Evolutionary conservation across 2,888 invertebrate genomes (phyloP), one percentile per base, ranked within the genome.

Genomic region (Chrysotoxum bicinctum): DNA sequence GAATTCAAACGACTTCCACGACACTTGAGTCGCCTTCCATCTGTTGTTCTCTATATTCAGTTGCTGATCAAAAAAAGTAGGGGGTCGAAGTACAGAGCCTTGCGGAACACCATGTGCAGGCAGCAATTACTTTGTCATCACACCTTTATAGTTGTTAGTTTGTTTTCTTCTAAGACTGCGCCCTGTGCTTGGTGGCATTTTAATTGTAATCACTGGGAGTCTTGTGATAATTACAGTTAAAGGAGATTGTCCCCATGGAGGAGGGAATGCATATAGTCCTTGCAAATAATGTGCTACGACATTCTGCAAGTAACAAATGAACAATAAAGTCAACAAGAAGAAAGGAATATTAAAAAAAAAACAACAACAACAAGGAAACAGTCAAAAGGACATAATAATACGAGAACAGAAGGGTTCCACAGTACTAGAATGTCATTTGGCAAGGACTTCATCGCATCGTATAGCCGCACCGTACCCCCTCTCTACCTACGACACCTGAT

Each of bases 121-220:
- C 80, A 69, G 69, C 80, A 81, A 85, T 81, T 85, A 85, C 80
- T 77, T 81, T 85, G 52, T 81, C 73, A 77, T 85, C 81, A 69
- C 80, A 85, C 80, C 80, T 85, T 81, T 73, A 10, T 37, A 12
- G 12, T 45, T 45, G 19, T 26, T 35, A 35, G 68, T 76, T 70
- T 69, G 75, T 74, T 72, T 60, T 35, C 43, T 30, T 60, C 40
- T 3, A 14, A 45, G 60, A 58, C 64, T 62, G 45, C 23, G n/a
- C 16, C 35, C 37, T 43, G 19, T 37, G 21, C 48, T 68, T 48
- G 76, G 76, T 81, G 69, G 73, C 73, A 70, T 76, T 85, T 77
- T 81, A 85, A 85, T 77, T 81, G 85, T 80, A 85, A 85, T 85
- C 81, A 73, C 64, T 54, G 73, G 40, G 45, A 77, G 64, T 64